Conservation (phyloP, 2,113 vertebrate genomes). For the Ivindomyrus marchei region DNA sequence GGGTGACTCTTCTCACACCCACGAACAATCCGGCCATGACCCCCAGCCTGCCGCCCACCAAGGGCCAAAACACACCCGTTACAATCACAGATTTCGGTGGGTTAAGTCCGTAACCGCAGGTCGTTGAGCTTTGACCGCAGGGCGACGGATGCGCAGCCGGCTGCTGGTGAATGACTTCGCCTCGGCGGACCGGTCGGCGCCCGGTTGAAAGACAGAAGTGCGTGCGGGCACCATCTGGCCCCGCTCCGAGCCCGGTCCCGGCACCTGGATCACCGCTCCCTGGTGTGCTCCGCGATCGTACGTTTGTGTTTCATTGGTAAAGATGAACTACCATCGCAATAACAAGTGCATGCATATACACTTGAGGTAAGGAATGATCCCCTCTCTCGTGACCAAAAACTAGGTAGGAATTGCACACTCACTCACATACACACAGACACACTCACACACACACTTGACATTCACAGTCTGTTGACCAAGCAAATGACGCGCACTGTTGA, state of each 20-base stretch:
- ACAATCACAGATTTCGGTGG: background rate
- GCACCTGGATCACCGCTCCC: background rate
- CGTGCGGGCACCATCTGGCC: conserved; percentile 9
- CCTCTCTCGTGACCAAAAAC: background rate
- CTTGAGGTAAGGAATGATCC: background rate
- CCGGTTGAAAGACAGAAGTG: background rate
- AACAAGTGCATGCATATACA: background rate
- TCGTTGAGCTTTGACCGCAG: background rate
- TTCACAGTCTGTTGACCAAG: conserved; percentile 1
- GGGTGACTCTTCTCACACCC: background rate
- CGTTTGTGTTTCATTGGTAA: too few relatives aligned
- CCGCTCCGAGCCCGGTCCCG: background rate
- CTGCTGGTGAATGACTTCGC: conserved; percentile 8
- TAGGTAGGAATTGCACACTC: background rate
- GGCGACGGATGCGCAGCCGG: background rate
- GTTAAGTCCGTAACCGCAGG: background rate
- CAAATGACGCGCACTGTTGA: background rate
- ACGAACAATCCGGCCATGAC: background rate
- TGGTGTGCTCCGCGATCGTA: background rate
- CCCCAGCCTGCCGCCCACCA: background rate
- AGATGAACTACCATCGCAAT: background rate
- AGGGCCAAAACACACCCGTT: background rate
- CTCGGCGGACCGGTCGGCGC: background rate
- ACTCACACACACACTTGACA: background rate
- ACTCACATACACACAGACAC: background rate